Percentiles rank a stretch among this genome's conserved stretches.
These are phyloP conservation scores for Gryllus bimaculatus DNA, from an alignment of 1,140 invertebrate genomes.

Conservation along the genomic window DNA sequence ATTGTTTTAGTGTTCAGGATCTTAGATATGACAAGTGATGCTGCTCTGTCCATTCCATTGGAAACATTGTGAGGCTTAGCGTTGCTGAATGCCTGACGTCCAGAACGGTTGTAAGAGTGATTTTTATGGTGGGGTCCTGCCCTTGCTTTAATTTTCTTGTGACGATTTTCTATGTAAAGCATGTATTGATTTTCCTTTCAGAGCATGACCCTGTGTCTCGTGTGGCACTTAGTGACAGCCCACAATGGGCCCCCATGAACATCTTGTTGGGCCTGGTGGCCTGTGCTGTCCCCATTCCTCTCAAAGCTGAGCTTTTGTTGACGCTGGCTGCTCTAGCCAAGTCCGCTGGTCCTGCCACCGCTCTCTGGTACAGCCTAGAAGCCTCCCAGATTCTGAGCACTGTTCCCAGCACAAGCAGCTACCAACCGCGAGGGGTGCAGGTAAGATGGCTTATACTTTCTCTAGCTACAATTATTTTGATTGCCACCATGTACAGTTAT, in stretches of 20 bases:
- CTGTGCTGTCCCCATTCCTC: slow-evolving; percentile 70
- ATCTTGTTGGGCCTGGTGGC: slow-evolving; percentile 72
- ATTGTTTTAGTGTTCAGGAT: too few relatives aligned
- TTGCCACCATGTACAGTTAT: too few relatives aligned
- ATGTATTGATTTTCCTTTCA: background rate
- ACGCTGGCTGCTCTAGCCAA: slow-evolving; percentile 68
- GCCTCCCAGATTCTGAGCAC: slow-evolving; percentile 71
- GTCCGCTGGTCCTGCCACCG: slow-evolving; percentile 61
- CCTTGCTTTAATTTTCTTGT: too few relatives aligned
- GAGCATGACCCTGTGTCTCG: slow-evolving; percentile 39
- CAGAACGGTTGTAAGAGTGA: too few relatives aligned
- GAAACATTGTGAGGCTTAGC: too few relatives aligned
- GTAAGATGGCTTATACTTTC: slow-evolving; percentile 22
- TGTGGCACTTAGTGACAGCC: slow-evolving; percentile 72
- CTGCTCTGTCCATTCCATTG: too few relatives aligned
- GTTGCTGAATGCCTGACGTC: too few relatives aligned
- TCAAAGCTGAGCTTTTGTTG: slow-evolving; percentile 74
- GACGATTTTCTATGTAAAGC: too few relatives aligned
- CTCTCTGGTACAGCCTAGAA: slow-evolving; percentile 80
- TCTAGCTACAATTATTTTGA: too few relatives aligned
- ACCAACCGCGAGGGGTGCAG: slow-evolving; percentile 54
- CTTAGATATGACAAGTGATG: too few relatives aligned
- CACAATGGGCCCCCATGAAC: slow-evolving; percentile 70
- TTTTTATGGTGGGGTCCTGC: too few relatives aligned
- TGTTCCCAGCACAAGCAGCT: slow-evolving; percentile 49